Percentiles rank a stretch among this genome's conserved stretches.
phyloP scores from a whole-genome alignment of 2,888 invertebrate genomes.

The Mythimna albipuncta region DNA sequence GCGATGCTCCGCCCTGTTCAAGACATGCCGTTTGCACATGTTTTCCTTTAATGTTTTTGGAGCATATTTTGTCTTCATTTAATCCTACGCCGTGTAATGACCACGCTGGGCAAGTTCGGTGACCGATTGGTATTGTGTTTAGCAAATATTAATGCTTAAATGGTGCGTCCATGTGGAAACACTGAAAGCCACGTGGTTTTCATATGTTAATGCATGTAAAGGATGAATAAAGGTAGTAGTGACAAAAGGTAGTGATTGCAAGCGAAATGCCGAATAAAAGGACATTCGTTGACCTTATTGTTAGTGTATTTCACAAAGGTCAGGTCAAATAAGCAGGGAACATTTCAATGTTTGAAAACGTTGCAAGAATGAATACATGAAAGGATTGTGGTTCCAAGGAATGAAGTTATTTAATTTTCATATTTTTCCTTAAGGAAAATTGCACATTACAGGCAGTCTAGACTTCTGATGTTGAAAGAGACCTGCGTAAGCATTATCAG shows the following conservation, averaged over 20 bases:
- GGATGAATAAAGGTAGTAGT: slow-evolving; percentile 13
- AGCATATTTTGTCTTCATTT: neutral
- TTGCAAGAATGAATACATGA: neutral
- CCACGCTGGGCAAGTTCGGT: neutral
- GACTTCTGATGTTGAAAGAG: neutral
- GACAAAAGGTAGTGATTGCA: slow-evolving; percentile 1
- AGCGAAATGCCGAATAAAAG: neutral
- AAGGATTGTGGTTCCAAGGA: neutral
- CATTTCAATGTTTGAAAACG: neutral
- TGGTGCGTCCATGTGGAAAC: slow-evolving; percentile 14
- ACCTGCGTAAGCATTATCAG: no score
- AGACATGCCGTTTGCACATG: neutral
- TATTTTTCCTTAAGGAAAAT: slow-evolving; percentile 2
- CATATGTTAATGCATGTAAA: slow-evolving; percentile 24
- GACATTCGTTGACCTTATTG: slow-evolving; percentile 5
- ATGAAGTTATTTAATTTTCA: neutral
- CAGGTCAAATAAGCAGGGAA: neutral
- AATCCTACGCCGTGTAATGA: neutral
- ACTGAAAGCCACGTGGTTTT: neutral
- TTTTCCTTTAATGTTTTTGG: neutral
- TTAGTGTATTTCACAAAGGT: slow-evolving; percentile 23
- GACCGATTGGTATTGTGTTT: slow-evolving; percentile 21
- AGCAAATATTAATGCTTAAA: neutral
- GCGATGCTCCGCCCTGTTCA: no score
- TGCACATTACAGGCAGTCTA: neutral